Evolutionary conservation across 2,113 vertebrate species (phyloP).

Genomic region (Diadophis punctatus): DNA sequence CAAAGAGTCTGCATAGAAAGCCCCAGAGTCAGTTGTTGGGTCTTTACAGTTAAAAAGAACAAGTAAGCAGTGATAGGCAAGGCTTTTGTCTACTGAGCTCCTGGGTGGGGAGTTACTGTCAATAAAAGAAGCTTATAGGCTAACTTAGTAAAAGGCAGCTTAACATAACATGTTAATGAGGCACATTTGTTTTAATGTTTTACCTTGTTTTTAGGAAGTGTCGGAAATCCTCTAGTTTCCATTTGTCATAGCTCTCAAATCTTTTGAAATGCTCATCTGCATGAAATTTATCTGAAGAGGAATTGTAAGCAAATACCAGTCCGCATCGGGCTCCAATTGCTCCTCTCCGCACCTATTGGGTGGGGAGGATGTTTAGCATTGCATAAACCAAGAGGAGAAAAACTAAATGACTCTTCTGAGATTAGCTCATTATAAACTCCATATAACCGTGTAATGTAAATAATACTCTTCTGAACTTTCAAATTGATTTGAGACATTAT

Average conservation of each 20-base stretch:
- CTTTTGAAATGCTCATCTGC: slow-evolving; percentile 91
- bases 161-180: accelerated
- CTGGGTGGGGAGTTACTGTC: background rate
- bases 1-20: background rate
- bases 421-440: background rate
- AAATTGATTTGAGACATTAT: background rate
- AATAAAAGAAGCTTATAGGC: background rate
- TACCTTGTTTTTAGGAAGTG: slow-evolving; percentile 88
- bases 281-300: slow-evolving; percentile 76
- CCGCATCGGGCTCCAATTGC: slow-evolving; percentile 95
- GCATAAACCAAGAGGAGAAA: background rate
- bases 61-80: background rate
- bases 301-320: slow-evolving; percentile 88
- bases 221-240: slow-evolving; percentile 86
- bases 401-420: background rate
- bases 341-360: slow-evolving; percentile 84
- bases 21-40: background rate
- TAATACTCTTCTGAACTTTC: background rate
- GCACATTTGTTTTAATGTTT: background rate
- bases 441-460: background rate
- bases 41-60: background rate
- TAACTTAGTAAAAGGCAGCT: accelerated
- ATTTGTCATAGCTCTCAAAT: slow-evolving; percentile 85
- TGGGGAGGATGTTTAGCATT: background rate
- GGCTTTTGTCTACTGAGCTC: background rate